Percentiles rank a stretch among this genome's conserved stretches.
phyloP scores from a whole-genome alignment of 2,888 invertebrate species.

The Apamea anceps region DNA sequence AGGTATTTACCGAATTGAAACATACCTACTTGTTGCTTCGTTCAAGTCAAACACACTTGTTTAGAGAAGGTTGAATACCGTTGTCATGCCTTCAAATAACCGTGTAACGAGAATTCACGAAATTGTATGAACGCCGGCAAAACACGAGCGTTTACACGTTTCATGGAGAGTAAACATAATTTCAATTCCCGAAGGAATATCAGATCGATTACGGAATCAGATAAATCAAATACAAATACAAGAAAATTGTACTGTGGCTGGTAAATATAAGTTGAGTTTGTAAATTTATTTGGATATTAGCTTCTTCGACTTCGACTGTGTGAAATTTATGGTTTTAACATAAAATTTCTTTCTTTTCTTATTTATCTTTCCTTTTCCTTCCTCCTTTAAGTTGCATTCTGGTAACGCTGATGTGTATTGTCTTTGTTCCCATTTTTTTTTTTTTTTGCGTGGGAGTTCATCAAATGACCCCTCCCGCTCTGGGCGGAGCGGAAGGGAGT shows the following conservation, averaged over 20 bases:
- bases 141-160: conserved; percentile 30
- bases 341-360: neutral
- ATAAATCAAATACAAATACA: conserved; percentile 35
- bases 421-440: neutral
- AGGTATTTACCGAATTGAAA: neutral
- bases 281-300: neutral
- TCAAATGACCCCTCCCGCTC: too few relatives aligned
- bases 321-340: neutral
- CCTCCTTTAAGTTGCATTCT: neutral
- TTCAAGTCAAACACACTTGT: neutral
- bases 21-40: conserved; percentile 10
- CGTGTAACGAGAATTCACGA: conserved; percentile 25
- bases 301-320: neutral
- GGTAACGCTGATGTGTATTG: neutral
- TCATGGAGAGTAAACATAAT: conserved; percentile 50
- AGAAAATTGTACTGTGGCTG: conserved; percentile 1
- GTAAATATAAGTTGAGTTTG: neutral
- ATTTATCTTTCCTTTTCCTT: neutral
- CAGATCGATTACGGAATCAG: conserved; percentile 36
- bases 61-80: conserved; percentile 13
- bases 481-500: too few relatives aligned
- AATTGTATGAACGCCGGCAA: conserved; percentile 37
- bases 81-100: conserved; percentile 16
- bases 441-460: too few relatives aligned
- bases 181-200: conserved; percentile 40